These are phyloP conservation scores for Tylochromis polylepis DNA, from an alignment of 2,113 vertebrate genomes.

Conservation along the genomic window DNA sequence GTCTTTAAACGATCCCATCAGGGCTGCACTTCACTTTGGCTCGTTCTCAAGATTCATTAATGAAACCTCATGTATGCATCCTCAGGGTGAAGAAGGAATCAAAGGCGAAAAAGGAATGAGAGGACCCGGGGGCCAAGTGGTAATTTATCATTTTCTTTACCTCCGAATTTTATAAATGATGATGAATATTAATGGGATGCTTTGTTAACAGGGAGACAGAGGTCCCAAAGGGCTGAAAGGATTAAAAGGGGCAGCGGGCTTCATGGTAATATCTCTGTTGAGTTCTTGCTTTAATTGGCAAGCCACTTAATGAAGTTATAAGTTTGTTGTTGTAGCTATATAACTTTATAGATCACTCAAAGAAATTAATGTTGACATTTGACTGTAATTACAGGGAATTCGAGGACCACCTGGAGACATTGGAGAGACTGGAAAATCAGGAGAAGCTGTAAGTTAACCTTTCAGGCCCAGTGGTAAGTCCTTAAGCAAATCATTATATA, in stretches of 20 bases:
- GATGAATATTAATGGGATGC: slow-evolving; percentile 13
- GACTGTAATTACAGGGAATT: slow-evolving; percentile 63
- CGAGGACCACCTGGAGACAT: slow-evolving; percentile 65
- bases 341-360: slow-evolving; percentile 1
- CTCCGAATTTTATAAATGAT: neutral
- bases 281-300: neutral
- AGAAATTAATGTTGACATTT: slow-evolving; percentile 5
- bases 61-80: slow-evolving; percentile 15
- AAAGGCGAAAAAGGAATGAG: slow-evolving; percentile 73
- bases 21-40: neutral
- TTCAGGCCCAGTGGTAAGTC: neutral
- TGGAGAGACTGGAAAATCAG: slow-evolving; percentile 52
- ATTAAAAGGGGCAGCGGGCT: slow-evolving; percentile 71
- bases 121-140: slow-evolving; percentile 62
- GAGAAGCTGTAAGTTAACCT: slow-evolving; percentile 62
- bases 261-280: slow-evolving; percentile 63
- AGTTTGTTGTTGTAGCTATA: neutral
- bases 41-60: neutral
- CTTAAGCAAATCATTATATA: neutral
- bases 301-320: neutral
- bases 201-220: slow-evolving; percentile 64
- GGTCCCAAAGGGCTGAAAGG: slow-evolving; percentile 76
- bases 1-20: neutral
- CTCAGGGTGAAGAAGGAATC: slow-evolving; percentile 64
- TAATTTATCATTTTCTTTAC: slow-evolving; percentile 23